phyloP scores from a whole-genome alignment of 2,888 invertebrate species.

The Heliconius ismenius region DNA sequence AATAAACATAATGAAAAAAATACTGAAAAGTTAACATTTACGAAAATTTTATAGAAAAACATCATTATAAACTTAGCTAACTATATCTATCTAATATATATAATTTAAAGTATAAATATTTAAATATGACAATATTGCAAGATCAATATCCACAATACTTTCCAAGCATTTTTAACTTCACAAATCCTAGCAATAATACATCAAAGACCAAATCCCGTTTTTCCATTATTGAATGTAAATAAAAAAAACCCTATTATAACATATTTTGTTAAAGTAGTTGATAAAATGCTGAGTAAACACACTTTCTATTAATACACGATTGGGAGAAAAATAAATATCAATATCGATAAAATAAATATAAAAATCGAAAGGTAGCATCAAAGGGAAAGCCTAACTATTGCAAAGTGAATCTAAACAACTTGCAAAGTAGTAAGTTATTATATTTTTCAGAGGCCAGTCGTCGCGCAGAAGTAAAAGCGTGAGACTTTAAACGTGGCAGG shows the following conservation, averaged over 20 bases:
- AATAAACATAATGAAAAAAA: no score
- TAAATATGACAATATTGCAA: neutral
- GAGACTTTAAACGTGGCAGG: no score
- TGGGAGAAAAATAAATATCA: slow-evolving; percentile 39
- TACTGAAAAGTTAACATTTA: no score
- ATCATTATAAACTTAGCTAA: no score
- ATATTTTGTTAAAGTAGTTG: slow-evolving; percentile 23
- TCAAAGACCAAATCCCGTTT: slow-evolving; percentile 1
- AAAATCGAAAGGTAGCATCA: slow-evolving; percentile 34
- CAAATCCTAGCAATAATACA: slow-evolving; percentile 4
- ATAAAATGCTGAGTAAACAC: slow-evolving; percentile 29
- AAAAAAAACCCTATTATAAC: neutral
- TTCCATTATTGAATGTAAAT: slow-evolving; percentile 15
- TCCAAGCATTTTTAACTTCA: neutral
- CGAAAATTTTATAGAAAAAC: no score
- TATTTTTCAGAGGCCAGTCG: neutral
- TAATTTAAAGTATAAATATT: no score
- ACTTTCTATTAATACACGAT: slow-evolving; percentile 35
- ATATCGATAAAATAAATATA: no score
- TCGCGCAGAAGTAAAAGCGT: no score
- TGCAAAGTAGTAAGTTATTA: slow-evolving; percentile 14
- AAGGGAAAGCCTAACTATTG: slow-evolving; percentile 38
- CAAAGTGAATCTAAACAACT: slow-evolving; percentile 42
- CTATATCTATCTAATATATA: no score
- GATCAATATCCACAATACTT: neutral